Evolutionary conservation across 2,797 vertebrate genomes (phyloP), one percentile per base, ranked within the genome.

Genomic region (Micrastur ruficollis): DNA sequence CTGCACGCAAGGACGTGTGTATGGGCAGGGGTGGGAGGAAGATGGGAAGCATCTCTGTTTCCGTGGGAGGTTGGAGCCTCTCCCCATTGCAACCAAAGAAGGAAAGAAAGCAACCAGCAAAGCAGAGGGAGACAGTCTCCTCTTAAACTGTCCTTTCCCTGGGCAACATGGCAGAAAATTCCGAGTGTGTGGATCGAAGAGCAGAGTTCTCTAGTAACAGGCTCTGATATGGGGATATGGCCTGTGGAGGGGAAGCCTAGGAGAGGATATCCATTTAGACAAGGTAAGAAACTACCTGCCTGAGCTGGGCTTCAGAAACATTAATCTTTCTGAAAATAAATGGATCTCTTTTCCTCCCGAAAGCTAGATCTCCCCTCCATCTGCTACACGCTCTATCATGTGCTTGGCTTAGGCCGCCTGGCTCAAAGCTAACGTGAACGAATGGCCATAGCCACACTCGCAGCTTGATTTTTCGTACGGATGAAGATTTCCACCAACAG

Each of bases 171-270:
- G 46, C 74, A 85, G 65, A 36, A 72, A 65, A 46, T 29, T 32
- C 31, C 1, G 4, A 56, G 47, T 0, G 1, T 0, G 2, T 13
- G 31, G 36, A 65, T 59, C 0, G 0, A 88, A 70, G 44, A 75
- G 32, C 56, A 40, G 20, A 75, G 36, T 3, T 46, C 25, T 31
- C 22, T 2, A 1, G 13, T 38, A 86, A 76, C 0, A 19, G 11
- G 10, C 1, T 74, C 58, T 14, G 23, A 29, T 36, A 29, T 2
- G 11, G 42, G 22, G 11, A 86, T 38, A 32, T 36, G 62, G 17
- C 14, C 75, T 16, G n/a, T 6, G 20, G 27, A 83, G 11, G 32
- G 20, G 80, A 87, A 76, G 56, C 40, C 49, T 68, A 25, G 3
- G 67, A 32, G 10, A 81, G 1, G 52, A 53, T 3, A 86, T 32